Conservation (phyloP, 2,888 invertebrate species). For the Sthenelais limicola region DNA sequence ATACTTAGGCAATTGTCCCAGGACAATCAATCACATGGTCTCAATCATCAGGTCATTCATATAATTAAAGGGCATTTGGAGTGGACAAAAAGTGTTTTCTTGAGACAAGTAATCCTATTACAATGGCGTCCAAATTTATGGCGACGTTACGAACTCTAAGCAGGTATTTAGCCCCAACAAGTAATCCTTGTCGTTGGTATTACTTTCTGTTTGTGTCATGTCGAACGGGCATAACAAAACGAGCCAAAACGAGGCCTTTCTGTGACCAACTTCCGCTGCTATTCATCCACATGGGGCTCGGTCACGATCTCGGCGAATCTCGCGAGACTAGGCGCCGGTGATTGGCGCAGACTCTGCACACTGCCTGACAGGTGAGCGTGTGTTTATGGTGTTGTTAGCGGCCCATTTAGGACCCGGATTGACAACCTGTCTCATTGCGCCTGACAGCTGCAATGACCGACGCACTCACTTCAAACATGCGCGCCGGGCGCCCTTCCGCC, state of each 20-base stretch:
- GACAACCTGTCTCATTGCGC: slow-evolving; percentile 39
- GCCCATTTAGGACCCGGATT: slow-evolving; percentile 40
- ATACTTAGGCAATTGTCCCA: too few relatives aligned
- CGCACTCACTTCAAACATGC: slow-evolving; percentile 36
- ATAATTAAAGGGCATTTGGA: too few relatives aligned
- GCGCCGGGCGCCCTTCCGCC: slow-evolving; percentile 36
- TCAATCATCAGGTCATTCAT: too few relatives aligned
- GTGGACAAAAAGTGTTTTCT: too few relatives aligned
- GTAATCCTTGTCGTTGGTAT: too few relatives aligned
- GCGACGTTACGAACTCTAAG: too few relatives aligned
- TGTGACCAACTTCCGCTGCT: slow-evolving; percentile 31
- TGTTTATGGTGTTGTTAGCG: slow-evolving; percentile 39
- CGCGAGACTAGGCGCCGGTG: slow-evolving; percentile 36
- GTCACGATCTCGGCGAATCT: slow-evolving; percentile 35
- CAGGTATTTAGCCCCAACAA: too few relatives aligned
- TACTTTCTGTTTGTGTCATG: too few relatives aligned
- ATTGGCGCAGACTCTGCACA: slow-evolving; percentile 23
- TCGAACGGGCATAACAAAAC: slow-evolving; percentile 27
- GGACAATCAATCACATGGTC: too few relatives aligned
- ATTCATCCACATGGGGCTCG: slow-evolving; percentile 32
- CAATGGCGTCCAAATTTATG: too few relatives aligned
- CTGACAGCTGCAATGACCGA: slow-evolving; percentile 31
- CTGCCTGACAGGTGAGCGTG: slow-evolving; percentile 36
- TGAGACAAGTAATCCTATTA: too few relatives aligned
- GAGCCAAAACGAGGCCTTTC: slow-evolving; percentile 11